Base-by-base conservation (phyloP, 1,140 invertebrate species). In the Lasioglossum baleicum region DNA sequence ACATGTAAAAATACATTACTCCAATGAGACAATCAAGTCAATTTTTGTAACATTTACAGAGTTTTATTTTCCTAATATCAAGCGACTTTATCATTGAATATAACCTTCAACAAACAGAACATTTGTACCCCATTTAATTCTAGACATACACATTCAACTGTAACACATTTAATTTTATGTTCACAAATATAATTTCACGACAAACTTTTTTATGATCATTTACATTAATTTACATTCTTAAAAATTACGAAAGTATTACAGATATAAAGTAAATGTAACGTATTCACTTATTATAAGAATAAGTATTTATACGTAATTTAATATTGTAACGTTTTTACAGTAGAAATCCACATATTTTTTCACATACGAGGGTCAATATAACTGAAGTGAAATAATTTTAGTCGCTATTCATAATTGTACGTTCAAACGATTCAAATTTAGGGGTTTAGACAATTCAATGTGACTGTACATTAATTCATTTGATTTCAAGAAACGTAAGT, bases 121-220 rank as follows among this genome's bases (percentile, higher is more conserved):
- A n/a, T 58, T 58, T 8, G 56, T n/a, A 58, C n/a, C n/a, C 17
- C 7, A 58, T 8, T 58, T 58, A 58, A 20, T n/a, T 58, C 8
- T 58, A 20, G 20, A 58, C n/a, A 58, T 58, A 58, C 17, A 58
- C 17, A 58, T 58, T 58, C 0, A 6, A 58, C 20, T 58, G 20
- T 58, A 58, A 58, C 56, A 58, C 20, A 66, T 44, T 66, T 22
- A 66, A 44, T 44, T 44, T 44, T 66, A 66, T n/a, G n/a, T 66
- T 44, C 40, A 66, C n/a, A 44, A 22, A 66, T 66, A 40, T 44
- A 66, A 17, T 44, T 44, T 44, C 20, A 15, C 10, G 17, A 31
- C 4, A 64, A 65, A 74, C 26, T 35, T 31, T 51, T 56, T 69
- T 2, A 1, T 42, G 22, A 58, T n/a, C 20, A 42, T 71, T 58